Base-by-base conservation (phyloP, 2,113 vertebrate genomes). In the Taurulus bubalis region DNA sequence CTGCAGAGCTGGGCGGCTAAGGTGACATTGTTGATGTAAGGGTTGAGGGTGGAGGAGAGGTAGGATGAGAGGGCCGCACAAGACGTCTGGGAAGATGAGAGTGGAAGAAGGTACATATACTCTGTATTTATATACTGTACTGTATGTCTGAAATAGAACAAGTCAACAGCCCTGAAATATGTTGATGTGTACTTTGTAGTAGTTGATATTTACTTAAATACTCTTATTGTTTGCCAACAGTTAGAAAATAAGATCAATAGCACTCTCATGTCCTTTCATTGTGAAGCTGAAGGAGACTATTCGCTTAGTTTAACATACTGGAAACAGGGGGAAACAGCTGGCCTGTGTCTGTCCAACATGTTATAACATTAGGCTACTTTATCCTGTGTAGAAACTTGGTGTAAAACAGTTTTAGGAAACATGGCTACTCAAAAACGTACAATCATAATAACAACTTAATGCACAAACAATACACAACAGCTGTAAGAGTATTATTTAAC, bases 11-110 rank as follows among this genome's bases (percentile, higher is more conserved):
- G 96, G 65, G 95, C 90, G 58, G 96, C 96, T 32, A 95, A 85
- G 0, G 95, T 96, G 80, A 96, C 88, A 0, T 97, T 97, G 91
- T 95, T 91, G 85, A 97, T 77, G 76, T 97, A 97, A 10, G 94
- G 95, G 16, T 89, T 96, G 73, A 97, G 79, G n/a, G 71, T 94
- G 22, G 47, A 89, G 28, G 77, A 75, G 34, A 96, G 75, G 81
- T 95, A 96, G 72, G 82, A 89, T n/a, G 94, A 92, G 69, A 96
- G 85, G 42, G 75, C 82, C 53, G 79, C 85, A 83, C 96, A 97
- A 30, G 93, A 88, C 10, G 91, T 84, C 96, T 96, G 90, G 38
- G 67, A 82, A 38, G 16, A 70, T 2, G 32, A 62, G 11, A 47
- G 12, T 28, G 24, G 32, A 42, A 28, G 47, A 47, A 63, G 28